Evolutionary conservation across 2,888 invertebrate species (phyloP), one percentile per base, ranked within the genome.

Genomic region (Leptinotarsa tumamoca): DNA sequence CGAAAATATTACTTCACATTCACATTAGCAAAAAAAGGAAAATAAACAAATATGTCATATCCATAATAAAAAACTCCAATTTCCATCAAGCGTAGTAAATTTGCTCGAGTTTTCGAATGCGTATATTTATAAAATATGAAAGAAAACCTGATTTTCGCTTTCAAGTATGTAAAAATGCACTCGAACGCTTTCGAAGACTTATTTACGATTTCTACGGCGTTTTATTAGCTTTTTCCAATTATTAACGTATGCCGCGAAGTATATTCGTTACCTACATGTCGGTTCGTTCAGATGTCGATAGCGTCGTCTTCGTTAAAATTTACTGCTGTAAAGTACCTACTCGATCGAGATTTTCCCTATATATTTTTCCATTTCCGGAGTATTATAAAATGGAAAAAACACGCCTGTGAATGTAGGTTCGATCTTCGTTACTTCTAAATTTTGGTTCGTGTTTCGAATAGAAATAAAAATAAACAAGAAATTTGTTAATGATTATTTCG

Each of bases 31-130:
- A 56, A 4, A 56, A 43, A 18, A 21, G 33, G 56, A 23, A 69
- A 69, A 56, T 69, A 69, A 54, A 69, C 56, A 69, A 27, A 56
- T 56, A 58, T 52, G 10, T 14, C 23, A 58, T 69, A 56, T 56
- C 69, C 49, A 58, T 69, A 18, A 54, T n/a, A 18, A 56, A 54
- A 43, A 69, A 33, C 56, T 21, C 27, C 52, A 43, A 18, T 56
- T 69, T 69, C 69, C 56, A 50, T 69, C 27, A n/a, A 58, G 56
- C 49, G 10, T 33, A 69, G 56, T 69, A 58, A 69, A 69, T 69
- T 69, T 33, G n/a, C 56, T 69, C 56, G 27, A 49, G 18, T 27
- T 18, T 54, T 54, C 54, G 54, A 68, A 23, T 54, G 14, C 13
- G 56, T 69, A 56, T 56, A 14, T 69, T 58, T 18, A 56, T 58